Base-by-base conservation (phyloP, 2,797 vertebrate genomes). In the Chelon labrosus region DNA sequence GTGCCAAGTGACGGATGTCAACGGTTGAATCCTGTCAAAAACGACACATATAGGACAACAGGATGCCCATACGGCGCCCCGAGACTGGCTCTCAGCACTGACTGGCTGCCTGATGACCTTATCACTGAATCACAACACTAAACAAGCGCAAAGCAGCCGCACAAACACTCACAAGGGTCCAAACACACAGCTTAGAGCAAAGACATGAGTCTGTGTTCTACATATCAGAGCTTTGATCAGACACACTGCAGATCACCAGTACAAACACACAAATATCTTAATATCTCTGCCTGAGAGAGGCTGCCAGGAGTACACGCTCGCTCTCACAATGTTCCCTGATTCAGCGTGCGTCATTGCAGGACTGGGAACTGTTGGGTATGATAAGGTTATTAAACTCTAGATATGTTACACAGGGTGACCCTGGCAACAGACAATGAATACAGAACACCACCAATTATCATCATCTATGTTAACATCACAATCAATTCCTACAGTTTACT, bases 51-150 rank as follows among this genome's bases (percentile, higher is more conserved):
- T 35, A 64, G 65, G 77, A 77, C 70, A 54, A 60, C 35, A 69
- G 35, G 77, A 71, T 25, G 75, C 67, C 31, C 42, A 74, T 54
- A 68, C 47, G 22, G 14, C 59, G 62, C 25, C 4, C 50, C 75
- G 54, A 84, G 56, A 74, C 51, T 7, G 25, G 54, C 82, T 85
- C 53, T 61, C n/a, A 73, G 73, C 68, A 12, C 65, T 65, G 64
- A 88, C 82, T 75, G 84, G 77, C 83, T 79, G 76, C 57, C 68
- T 42, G 73, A 75, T 88, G 86, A 91, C 89, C 89, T 90, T 83
- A 89, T 80, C 87, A 61, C 72, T 65, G 75, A 76, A 86, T 85
- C 88, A 89, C 73, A 81, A 74, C 65, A 65, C 57, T 22, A 46
- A 22, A 61, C 65, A 16, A 83, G 77, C 61, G 75, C 66, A 76